A percentile compares a stretch with the other conserved stretches of the same genome.
phyloP scores from a whole-genome alignment of 2,797 vertebrate species.

The Setipinna tenuifilis region DNA sequence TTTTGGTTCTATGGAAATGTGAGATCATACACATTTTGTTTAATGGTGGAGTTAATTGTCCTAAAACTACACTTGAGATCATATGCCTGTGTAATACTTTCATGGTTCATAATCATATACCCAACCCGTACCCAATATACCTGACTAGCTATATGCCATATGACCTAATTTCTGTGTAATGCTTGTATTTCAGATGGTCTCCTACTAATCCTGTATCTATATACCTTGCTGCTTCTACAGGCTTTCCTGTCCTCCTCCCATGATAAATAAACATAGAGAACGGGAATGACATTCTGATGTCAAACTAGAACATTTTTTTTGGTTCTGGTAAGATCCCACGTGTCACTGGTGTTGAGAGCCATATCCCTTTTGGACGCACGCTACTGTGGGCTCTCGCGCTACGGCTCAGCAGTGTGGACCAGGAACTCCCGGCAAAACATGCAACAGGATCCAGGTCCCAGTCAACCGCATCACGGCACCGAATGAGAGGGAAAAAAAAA shows the following conservation, averaged over 20 bases:
- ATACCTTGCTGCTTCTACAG: neutral
- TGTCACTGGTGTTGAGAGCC: neutral
- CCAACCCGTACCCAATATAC: no score
- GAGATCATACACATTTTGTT: neutral
- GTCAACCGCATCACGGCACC: conserved; percentile 57
- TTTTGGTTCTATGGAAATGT: neutral
- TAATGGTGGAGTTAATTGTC: neutral
- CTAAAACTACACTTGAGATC: no score
- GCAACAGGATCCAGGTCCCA: conserved; percentile 39
- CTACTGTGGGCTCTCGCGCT: conserved; percentile 8
- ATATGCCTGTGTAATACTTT: no score
- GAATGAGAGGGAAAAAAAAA: conserved; percentile 55
- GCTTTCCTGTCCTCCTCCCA: neutral
- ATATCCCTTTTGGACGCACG: neutral
- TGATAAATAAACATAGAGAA: neutral
- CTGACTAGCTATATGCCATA: no score
- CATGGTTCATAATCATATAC: no score
- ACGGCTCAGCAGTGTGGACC: neutral
- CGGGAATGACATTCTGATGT: neutral
- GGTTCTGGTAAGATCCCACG: conserved; percentile 1
- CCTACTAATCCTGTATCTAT: neutral
- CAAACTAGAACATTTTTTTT: neutral
- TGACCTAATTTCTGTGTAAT: no score
- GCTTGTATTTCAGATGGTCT: neutral
- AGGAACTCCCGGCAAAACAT: conserved; percentile 43